A percentile compares a stretch with the other conserved stretches of the same genome.
Evolutionary conservation across 2,888 invertebrate genomes (phyloP).

Genomic region (Margaritifera margaritifera): DNA sequence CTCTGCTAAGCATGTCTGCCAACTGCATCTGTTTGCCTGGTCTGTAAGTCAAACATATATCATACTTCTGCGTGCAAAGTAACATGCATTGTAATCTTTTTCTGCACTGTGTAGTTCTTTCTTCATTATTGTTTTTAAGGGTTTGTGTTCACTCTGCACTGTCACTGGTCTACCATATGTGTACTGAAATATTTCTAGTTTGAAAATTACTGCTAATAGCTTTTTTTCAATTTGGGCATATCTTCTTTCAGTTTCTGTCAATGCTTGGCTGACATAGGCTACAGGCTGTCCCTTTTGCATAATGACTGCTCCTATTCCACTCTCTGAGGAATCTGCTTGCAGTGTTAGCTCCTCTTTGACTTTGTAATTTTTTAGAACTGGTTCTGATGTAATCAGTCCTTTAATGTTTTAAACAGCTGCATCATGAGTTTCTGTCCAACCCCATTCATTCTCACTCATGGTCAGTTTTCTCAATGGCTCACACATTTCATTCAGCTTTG

Average conservation of each 20-base stretch:
- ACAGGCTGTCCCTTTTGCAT: slow-evolving; percentile 25
- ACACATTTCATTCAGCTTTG: slow-evolving; percentile 33
- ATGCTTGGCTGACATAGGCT: slow-evolving; percentile 17
- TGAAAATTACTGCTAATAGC: slow-evolving; percentile 26
- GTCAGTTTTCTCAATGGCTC: slow-evolving; percentile 31
- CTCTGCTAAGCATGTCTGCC: slow-evolving; percentile 27
- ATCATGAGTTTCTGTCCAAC: slow-evolving; percentile 4
- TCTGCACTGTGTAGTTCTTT: slow-evolving; percentile 43
- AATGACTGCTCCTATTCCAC: slow-evolving; percentile 25
- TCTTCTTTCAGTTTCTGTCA: slow-evolving; percentile 23
- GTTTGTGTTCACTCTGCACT: slow-evolving; percentile 68
- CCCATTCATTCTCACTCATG: neutral
- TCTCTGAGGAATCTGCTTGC: slow-evolving; percentile 18
- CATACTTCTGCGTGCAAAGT: slow-evolving; percentile 3
- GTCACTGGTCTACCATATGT: slow-evolving; percentile 16
- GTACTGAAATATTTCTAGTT: slow-evolving; percentile 22
- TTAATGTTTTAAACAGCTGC: neutral
- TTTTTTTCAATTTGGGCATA: no score
- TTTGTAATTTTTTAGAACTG: slow-evolving; percentile 22
- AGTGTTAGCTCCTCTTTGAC: slow-evolving; percentile 17
- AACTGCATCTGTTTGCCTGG: slow-evolving; percentile 18
- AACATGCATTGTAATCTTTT: slow-evolving; percentile 48
- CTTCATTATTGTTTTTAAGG: slow-evolving; percentile 68
- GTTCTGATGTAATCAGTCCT: slow-evolving; percentile 3
- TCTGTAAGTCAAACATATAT: slow-evolving; percentile 3